These are phyloP conservation scores for Elephas maximus DNA, from an alignment of 2,113 vertebrate species.

Conservation along the genomic window DNA sequence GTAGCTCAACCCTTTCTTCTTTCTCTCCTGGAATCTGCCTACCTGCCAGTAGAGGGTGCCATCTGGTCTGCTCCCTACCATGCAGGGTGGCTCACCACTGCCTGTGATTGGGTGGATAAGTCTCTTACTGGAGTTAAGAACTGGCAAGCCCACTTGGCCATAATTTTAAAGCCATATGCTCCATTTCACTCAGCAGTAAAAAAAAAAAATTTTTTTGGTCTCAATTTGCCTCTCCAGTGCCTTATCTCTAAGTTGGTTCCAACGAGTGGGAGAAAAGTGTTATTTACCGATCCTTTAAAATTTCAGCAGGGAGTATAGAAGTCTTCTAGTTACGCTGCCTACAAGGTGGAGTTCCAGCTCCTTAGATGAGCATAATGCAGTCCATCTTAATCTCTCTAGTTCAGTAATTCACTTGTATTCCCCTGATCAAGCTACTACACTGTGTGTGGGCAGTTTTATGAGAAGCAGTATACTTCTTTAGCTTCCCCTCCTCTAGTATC, in stretches of 20 bases:
- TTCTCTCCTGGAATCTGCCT: background rate
- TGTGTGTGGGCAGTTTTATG: background rate
- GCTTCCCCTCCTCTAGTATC: background rate
- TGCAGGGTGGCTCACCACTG: background rate
- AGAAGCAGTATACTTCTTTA: background rate
- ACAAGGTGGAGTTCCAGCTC: background rate
- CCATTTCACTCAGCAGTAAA: background rate
- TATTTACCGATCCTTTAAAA: background rate
- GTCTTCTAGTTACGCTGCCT: background rate
- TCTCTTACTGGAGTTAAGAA: background rate
- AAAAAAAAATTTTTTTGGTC: background rate
- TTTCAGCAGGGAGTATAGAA: background rate
- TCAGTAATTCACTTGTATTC: background rate
- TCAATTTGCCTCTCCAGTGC: background rate
- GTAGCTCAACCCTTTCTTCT: background rate
- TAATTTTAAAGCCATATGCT: slow-evolving; percentile 26
- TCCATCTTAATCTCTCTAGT: background rate
- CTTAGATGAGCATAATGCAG: background rate
- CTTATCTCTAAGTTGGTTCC: background rate
- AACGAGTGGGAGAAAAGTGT: background rate
- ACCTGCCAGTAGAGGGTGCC: background rate
- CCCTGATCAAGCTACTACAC: background rate
- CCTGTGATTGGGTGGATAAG: background rate
- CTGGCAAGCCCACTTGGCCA: background rate
- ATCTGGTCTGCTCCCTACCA: background rate